phyloP scores from a whole-genome alignment of 2,888 invertebrate genomes.

The Mesoligia furuncula region DNA sequence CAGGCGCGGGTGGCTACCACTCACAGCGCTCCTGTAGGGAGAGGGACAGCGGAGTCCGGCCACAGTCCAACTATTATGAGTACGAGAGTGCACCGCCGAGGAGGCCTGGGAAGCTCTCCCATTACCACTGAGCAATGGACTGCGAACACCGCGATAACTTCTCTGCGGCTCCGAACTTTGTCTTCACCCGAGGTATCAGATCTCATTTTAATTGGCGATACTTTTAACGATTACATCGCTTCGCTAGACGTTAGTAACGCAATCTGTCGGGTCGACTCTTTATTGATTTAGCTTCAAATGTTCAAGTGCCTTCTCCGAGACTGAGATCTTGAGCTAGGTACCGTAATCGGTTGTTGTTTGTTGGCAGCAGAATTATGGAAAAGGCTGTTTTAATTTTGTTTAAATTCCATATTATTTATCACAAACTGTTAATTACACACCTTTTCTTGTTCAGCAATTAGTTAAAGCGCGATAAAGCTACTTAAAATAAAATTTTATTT shows the following conservation, averaged over 20 bases:
- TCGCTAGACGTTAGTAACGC: constrained; percentile 57
- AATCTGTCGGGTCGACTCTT: constrained; percentile 58
- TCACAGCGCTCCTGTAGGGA: constrained; percentile 91
- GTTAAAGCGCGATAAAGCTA: neutral
- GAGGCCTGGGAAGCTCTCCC: constrained; percentile 87
- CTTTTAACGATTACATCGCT: constrained; percentile 54
- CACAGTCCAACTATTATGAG: constrained; percentile 96
- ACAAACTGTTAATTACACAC: constrained; percentile 16
- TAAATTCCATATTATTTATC: constrained; percentile 15
- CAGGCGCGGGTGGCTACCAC: constrained; percentile 87
- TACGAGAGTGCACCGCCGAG: constrained; percentile 94
- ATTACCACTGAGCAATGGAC: constrained; percentile 85
- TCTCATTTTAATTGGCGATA: constrained; percentile 68
- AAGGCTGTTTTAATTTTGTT: constrained; percentile 28
- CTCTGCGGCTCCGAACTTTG: constrained; percentile 26
- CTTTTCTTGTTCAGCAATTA: constrained; percentile 12
- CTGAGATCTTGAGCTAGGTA: constrained; percentile 39
- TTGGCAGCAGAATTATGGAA: constrained; percentile 13
- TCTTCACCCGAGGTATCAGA: constrained; percentile 57
- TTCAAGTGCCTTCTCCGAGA: constrained; percentile 48
- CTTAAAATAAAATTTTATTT: neutral
- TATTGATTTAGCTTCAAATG: constrained; percentile 62
- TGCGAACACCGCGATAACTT: constrained; percentile 30
- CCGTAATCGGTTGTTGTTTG: constrained; percentile 14
- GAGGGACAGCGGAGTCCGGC: constrained; percentile 90